Evolutionary conservation across 2,113 vertebrate genomes (phyloP).

Genomic region (Coregonus clupeaformis): DNA sequence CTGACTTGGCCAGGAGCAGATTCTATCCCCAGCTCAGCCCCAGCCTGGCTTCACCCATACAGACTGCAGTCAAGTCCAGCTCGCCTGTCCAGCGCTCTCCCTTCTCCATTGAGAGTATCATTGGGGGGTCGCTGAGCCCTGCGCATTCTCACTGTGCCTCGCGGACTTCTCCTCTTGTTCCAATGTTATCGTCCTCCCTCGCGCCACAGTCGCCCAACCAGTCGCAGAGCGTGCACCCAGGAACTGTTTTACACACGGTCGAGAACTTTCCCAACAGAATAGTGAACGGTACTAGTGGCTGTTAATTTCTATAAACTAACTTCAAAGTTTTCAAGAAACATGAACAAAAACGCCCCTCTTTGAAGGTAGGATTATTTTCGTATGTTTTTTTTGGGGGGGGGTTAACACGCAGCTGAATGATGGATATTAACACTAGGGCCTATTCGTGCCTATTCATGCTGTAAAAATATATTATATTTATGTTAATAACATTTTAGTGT

Average conservation of each 20-base stretch:
- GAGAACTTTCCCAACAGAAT: slow-evolving; percentile 85
- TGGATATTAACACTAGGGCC: slow-evolving; percentile 59
- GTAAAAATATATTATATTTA: slow-evolving; percentile 74
- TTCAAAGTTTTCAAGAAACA: slow-evolving; percentile 45
- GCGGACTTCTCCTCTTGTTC: slow-evolving; percentile 79
- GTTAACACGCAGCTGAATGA: slow-evolving; percentile 70
- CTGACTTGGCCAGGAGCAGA: slow-evolving; percentile 80
- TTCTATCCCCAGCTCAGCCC: slow-evolving; percentile 83
- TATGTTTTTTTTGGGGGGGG: slow-evolving; percentile 64
- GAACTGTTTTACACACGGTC: slow-evolving; percentile 69
- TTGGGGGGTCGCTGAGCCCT: slow-evolving; percentile 79
- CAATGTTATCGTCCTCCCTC: slow-evolving; percentile 75
- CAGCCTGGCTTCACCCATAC: slow-evolving; percentile 65
- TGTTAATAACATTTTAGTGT: slow-evolving; percentile 67
- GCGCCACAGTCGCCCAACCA: slow-evolving; percentile 67
- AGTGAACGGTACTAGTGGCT: slow-evolving; percentile 82
- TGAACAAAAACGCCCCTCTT: slow-evolving; percentile 63
- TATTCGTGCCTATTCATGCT: slow-evolving; percentile 74
- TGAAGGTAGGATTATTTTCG: slow-evolving; percentile 85
- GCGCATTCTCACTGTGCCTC: slow-evolving; percentile 69
- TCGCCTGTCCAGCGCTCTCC: slow-evolving; percentile 78
- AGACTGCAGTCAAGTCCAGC: slow-evolving; percentile 68
- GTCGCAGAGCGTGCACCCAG: slow-evolving; percentile 61
- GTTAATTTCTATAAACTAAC: slow-evolving; percentile 60
- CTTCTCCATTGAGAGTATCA: slow-evolving; percentile 93